Evolutionary conservation across 2,888 invertebrate species (phyloP).

Genomic region (Polietes domitor): DNA sequence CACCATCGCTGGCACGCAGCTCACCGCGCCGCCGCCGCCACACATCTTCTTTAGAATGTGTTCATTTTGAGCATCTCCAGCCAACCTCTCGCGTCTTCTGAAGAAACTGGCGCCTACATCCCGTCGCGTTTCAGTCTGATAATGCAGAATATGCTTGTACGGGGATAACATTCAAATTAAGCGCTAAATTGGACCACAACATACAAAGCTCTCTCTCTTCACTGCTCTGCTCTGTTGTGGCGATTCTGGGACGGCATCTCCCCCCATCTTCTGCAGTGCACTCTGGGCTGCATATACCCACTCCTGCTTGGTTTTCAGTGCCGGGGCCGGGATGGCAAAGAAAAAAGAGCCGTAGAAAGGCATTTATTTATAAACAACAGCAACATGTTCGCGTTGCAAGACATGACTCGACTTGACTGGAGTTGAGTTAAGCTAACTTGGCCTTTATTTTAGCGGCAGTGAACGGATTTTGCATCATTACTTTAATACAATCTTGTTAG

Average conservation of each 20-base stretch:
- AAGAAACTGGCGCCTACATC: conserved; percentile 79
- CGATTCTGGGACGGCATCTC: neutral
- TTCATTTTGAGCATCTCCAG: conserved; percentile 45
- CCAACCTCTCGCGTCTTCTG: conserved; percentile 28
- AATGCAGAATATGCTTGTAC: conserved; percentile 75
- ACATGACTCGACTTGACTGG: neutral
- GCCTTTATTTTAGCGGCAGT: neutral
- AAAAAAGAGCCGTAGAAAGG: neutral
- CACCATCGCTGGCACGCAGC: neutral
- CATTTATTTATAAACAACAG: conserved; percentile 17
- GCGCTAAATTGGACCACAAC: conserved; percentile 67
- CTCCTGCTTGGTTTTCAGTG: neutral
- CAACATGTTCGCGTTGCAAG: conserved; percentile 11
- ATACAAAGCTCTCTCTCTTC: conserved; percentile 47
- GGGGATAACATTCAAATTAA: conserved; percentile 74
- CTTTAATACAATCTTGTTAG: conserved; percentile 47
- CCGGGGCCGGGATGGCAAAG: neutral
- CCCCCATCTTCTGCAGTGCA: neutral
- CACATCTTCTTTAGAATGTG: conserved; percentile 39
- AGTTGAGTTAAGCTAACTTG: neutral
- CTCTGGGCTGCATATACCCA: neutral
- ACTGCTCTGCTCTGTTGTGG: neutral
- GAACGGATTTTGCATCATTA: conserved; percentile 39
- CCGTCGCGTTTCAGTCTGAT: conserved; percentile 80
- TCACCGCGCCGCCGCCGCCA: neutral